These are phyloP conservation scores for Plectropomus leopardus DNA, from an alignment of 2,113 vertebrate species.

Conservation along the genomic window DNA sequence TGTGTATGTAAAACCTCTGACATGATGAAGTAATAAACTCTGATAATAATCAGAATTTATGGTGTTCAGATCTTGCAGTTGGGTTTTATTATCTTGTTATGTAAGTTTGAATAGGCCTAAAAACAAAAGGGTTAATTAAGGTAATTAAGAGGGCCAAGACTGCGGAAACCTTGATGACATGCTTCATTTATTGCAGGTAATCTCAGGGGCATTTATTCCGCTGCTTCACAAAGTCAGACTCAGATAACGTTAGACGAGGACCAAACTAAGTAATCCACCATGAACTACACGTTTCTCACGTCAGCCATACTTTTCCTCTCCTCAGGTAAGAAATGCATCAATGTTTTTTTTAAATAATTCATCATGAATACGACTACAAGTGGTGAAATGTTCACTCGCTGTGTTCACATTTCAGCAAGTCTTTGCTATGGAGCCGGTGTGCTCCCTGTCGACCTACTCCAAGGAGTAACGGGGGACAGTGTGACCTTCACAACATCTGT, in stretches of 20 bases:
- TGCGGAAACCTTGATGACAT: background rate
- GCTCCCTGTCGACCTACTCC: conserved; percentile 34
- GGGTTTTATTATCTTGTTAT: conserved; percentile 11
- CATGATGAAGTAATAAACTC: too few relatives aligned
- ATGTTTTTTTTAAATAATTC: background rate
- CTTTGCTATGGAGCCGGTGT: conserved; percentile 40
- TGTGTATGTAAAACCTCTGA: too few relatives aligned
- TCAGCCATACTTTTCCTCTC: conserved; percentile 26
- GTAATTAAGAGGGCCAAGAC: conserved; percentile 31
- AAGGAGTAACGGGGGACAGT: conserved; percentile 6
- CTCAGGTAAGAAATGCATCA: conserved; percentile 26
- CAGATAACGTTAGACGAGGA: conserved; percentile 10
- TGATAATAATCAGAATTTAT: background rate
- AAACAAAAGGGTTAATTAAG: background rate
- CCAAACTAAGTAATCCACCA: conserved; percentile 2
- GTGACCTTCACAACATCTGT: conserved; percentile 53
- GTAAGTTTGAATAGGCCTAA: background rate
- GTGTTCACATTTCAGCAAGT: conserved; percentile 6
- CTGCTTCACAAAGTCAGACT: background rate
- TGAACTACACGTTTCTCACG: conserved; percentile 1
- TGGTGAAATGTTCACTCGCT: background rate
- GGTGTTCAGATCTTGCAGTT: background rate
- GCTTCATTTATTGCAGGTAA: conserved; percentile 42
- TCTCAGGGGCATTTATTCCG: background rate
- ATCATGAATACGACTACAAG: background rate